Conservation (phyloP, 2,797 vertebrate species). For the Sebastes matsubarae region DNA sequence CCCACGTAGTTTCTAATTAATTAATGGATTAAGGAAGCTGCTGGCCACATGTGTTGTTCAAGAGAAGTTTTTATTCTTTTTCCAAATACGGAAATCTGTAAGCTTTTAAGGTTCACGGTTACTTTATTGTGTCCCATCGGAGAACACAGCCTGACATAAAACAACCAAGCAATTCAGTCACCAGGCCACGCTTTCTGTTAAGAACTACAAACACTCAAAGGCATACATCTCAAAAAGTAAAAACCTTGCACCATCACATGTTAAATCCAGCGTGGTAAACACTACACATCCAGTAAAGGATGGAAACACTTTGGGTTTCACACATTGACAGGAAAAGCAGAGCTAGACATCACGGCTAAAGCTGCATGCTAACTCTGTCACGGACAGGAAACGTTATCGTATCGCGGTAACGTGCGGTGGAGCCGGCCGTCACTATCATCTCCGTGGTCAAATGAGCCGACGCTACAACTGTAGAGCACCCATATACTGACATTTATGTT, state of each 20-base stretch:
- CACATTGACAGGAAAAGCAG: no score
- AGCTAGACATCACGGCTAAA: no score
- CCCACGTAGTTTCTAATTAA: background rate
- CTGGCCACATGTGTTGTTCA: background rate
- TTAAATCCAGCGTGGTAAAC: no score
- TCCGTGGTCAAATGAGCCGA: rapidly evolving
- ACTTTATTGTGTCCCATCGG: background rate
- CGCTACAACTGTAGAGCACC: no score
- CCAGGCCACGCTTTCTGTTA: background rate
- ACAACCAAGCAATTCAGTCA: background rate
- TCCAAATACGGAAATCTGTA: background rate
- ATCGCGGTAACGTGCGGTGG: rapidly evolving
- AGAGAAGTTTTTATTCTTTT: background rate
- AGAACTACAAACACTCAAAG: background rate
- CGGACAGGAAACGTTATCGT: no score
- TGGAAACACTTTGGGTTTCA: no score
- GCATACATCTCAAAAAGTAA: background rate
- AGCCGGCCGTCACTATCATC: no score
- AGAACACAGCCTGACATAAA: background rate
- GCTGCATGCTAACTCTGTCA: no score
- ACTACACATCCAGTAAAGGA: no score
- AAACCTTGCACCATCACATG: rapidly evolving
- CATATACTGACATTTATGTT: no score
- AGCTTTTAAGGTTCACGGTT: background rate
- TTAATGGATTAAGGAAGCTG: background rate